phyloP scores from a whole-genome alignment of 2,797 vertebrate genomes.

The Aldrovandia affinis region DNA sequence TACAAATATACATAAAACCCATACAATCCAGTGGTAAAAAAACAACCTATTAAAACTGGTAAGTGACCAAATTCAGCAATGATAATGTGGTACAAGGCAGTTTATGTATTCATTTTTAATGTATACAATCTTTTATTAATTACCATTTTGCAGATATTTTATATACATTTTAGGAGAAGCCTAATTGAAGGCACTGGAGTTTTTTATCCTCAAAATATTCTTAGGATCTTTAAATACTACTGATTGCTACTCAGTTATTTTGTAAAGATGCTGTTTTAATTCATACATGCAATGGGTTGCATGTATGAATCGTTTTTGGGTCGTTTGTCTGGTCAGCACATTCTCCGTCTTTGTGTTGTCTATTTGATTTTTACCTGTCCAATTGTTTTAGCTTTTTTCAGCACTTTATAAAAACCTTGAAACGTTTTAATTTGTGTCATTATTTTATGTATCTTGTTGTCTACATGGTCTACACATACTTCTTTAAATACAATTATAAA shows the following conservation, averaged over 20 bases:
- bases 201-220: not conserved
- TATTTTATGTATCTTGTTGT: not conserved
- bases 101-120: too few relatives aligned
- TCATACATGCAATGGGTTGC: not conserved
- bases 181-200: not conserved
- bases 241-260: not conserved
- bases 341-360: not conserved
- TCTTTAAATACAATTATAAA: too few relatives aligned
- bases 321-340: not conserved
- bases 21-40: too few relatives aligned
- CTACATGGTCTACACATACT: too few relatives aligned
- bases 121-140: not conserved
- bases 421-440: not conserved
- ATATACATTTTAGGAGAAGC: not conserved
- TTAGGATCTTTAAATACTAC: not conserved
- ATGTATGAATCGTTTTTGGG: not conserved
- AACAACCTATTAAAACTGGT: too few relatives aligned
- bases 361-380: not conserved
- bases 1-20: too few relatives aligned
- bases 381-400: not conserved
- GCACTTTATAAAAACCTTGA: conserved; percentile 9
- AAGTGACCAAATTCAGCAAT: too few relatives aligned
- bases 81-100: too few relatives aligned
- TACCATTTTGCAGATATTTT: not conserved
- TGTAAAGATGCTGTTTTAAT: not conserved